Evolutionary conservation across 92 coral and sea anemone genomes (phyloP), one percentile per base, ranked within the genome.

Genomic region (Zoanthus solanderi): DNA sequence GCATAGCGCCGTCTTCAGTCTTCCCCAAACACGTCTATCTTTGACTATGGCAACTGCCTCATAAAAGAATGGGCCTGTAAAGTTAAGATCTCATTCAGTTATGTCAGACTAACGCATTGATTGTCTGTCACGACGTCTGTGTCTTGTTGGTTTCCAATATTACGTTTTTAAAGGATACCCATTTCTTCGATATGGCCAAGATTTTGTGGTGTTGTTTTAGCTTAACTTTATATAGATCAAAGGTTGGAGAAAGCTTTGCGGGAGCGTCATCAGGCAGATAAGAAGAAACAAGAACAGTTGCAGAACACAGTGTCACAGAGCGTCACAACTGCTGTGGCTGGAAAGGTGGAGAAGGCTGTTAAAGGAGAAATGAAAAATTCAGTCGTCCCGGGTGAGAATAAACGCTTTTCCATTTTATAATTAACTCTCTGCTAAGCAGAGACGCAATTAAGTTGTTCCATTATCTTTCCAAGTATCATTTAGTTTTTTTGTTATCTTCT

Each of bases 221-320:
- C 65, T 54, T 73, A 30, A 66, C 84, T 34, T 30, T 34, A 4
- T 37, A 53, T 77, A 97, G 99, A 94, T 66, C 98, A 95, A 57
- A 93, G 95, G 58, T 78, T 97, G 16, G 99, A 97, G 68, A 92
- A 92, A 80, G 96, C 96, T 29, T 83, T 94, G 30, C 96, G 98
- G 5, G 99, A 97, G 16, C 90, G 93, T 78, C 94, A 93, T 32
- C 87, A 92, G 15, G 84, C 87, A 77, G 99, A 97, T 47, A 97
- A 97, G 89, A 96, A 97, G 78, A 91, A 91, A 60, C 97, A 95
- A 18, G 99, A 97, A 68, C 98, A 97, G 17, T 83, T 97, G 12
- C 93, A 94, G 60, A 97, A 93, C 72, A 93, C 97, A 46, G 78
- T 95, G 47, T 93, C 98, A 17, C 98, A 95, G 89, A 84, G 92